These are phyloP conservation scores for Blera fallax DNA, from an alignment of 2,888 invertebrate species.

Conservation along the genomic window DNA sequence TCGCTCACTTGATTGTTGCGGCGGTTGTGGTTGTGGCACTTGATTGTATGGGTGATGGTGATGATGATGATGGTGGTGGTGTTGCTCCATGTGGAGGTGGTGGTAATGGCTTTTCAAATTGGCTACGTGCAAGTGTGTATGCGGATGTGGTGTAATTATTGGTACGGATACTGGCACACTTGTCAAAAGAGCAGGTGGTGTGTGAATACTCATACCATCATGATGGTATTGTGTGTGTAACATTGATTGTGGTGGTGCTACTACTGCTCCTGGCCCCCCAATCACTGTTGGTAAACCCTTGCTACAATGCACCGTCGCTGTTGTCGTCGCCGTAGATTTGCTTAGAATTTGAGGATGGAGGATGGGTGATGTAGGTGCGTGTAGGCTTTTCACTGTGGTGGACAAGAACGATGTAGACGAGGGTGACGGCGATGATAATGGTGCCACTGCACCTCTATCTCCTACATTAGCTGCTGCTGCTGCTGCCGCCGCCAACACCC, in stretches of 20 bases:
- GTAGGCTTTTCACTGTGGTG: slow-evolving; percentile 64
- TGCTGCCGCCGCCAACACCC: slow-evolving; percentile 75
- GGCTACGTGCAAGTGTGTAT: slow-evolving; percentile 62
- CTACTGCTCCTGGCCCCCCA: slow-evolving; percentile 69
- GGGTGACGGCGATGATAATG: slow-evolving; percentile 74
- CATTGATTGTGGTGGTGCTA: slow-evolving; percentile 72
- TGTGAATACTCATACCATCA: slow-evolving; percentile 67
- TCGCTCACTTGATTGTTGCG: slow-evolving; percentile 67
- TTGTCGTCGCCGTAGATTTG: slow-evolving; percentile 39
- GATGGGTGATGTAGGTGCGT: slow-evolving; percentile 68
- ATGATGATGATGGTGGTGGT: slow-evolving; percentile 54
- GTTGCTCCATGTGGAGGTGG: slow-evolving; percentile 65
- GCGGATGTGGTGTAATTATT: slow-evolving; percentile 75
- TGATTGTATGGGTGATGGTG: slow-evolving; percentile 74
- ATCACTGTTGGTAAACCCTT: slow-evolving; percentile 53
- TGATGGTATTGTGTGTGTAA: slow-evolving; percentile 69
- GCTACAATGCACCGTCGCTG: slow-evolving; percentile 26
- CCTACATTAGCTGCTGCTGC: slow-evolving; percentile 55
- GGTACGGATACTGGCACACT: slow-evolving; percentile 77
- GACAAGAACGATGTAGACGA: slow-evolving; percentile 73
- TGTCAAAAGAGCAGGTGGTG: slow-evolving; percentile 74
- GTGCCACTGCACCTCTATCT: slow-evolving; percentile 73
- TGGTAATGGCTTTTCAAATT: slow-evolving; percentile 71
- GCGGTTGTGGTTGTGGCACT: slow-evolving; percentile 49
- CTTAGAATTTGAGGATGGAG: slow-evolving; percentile 67